These are phyloP conservation scores for Micromussa lordhowensis DNA, from an alignment of 92 coral and sea anemone genomes.

Conservation along the genomic window DNA sequence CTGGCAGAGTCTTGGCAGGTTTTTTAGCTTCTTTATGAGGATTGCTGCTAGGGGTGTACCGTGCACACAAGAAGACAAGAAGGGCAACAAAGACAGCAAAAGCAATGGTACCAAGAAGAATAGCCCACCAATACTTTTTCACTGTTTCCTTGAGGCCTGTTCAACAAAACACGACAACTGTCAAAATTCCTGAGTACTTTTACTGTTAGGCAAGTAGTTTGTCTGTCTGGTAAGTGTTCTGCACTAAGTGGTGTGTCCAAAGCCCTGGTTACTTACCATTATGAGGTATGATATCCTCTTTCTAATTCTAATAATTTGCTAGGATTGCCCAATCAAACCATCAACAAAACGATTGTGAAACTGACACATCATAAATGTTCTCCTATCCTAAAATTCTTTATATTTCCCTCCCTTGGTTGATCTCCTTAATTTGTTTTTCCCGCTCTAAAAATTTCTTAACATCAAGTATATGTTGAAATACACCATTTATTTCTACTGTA, in stretches of 20 bases:
- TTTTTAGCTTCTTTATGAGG: conserved; percentile 75
- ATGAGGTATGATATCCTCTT: neutral
- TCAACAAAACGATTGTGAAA: no score
- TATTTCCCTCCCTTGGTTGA: neutral
- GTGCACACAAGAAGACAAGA: conserved; percentile 66
- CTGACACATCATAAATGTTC: no score
- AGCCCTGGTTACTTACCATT: neutral
- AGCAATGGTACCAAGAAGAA: conserved; percentile 80
- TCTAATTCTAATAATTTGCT: neutral
- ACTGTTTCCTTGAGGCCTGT: conserved; percentile 89
- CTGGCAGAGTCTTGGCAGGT: conserved; percentile 82
- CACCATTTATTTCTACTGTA: no score
- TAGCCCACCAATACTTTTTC: conserved; percentile 96
- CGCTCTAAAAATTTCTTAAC: neutral
- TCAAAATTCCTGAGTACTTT: neutral
- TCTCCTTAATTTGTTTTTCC: neutral
- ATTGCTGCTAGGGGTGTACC: conserved; percentile 89
- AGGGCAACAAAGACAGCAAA: conserved; percentile 73
- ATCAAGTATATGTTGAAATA: neutral
- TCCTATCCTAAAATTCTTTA: no score
- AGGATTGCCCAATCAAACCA: no score
- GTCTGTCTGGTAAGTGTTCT: neutral
- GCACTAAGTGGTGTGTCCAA: neutral
- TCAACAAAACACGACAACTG: neutral
- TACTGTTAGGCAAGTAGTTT: neutral